Evolutionary conservation across 53 echinoderm and acorn worm species (phyloP).

Genomic region (Pentamera pediparva): DNA sequence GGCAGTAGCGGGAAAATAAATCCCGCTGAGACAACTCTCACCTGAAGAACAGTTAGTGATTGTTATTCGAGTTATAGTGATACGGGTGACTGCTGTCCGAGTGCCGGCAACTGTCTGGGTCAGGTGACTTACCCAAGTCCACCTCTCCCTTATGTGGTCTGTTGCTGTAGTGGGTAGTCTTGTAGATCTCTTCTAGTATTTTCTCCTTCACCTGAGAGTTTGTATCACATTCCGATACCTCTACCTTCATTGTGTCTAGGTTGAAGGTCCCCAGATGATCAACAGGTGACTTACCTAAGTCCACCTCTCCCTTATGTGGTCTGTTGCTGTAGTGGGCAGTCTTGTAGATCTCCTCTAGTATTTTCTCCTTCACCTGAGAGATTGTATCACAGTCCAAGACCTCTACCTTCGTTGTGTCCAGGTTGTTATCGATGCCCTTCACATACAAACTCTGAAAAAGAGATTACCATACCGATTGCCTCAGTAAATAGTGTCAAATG

Average conservation of each 20-base stretch:
- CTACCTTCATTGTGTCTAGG: constrained; percentile 58
- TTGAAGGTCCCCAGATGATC: background rate
- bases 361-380: constrained; percentile 92
- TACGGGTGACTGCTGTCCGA: no score
- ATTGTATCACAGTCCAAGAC: constrained; percentile 92
- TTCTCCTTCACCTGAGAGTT: constrained; percentile 95
- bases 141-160: constrained; percentile 84
- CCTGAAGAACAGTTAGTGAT: no score
- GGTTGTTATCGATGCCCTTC: constrained; percentile 67
- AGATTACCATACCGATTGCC: no score
- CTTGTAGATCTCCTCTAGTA: constrained; percentile 89
- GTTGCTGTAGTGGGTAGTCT: constrained; percentile 75
- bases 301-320: constrained; percentile 81
- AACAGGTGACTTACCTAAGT: constrained; percentile 62
- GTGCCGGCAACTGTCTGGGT: no score
- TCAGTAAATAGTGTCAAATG: no score
- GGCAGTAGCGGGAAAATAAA: no score
- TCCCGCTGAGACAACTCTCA: no score
- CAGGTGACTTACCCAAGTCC: constrained; percentile 75
- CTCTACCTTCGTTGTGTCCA: constrained; percentile 57
- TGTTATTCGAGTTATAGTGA: no score
- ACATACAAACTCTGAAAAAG: constrained; percentile 79
- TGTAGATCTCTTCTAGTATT: constrained; percentile 86
- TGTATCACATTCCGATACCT: constrained; percentile 85
- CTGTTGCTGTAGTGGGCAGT: constrained; percentile 76